These are phyloP conservation scores for Dynastes maya DNA, from an alignment of 2,888 invertebrate species.

Conservation along the genomic window DNA sequence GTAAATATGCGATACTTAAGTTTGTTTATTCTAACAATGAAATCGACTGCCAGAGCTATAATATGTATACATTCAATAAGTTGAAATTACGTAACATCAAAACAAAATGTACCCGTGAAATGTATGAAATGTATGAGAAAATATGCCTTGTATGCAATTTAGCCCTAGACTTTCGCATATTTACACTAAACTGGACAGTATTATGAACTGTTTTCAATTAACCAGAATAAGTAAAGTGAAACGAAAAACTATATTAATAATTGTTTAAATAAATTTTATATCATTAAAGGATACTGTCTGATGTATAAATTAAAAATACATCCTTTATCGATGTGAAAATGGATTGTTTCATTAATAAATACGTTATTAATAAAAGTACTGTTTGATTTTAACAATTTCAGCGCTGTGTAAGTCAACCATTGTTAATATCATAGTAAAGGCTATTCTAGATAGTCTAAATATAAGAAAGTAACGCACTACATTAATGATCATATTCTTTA, in stretches of 20 bases:
- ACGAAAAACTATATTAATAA: constrained; percentile 50
- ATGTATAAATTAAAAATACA: constrained; percentile 62
- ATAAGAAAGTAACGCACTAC: too few relatives aligned
- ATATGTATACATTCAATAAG: constrained; percentile 8
- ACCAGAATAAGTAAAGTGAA: constrained; percentile 35
- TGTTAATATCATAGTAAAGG: too few relatives aligned
- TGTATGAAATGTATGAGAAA: constrained; percentile 23
- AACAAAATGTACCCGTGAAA: constrained; percentile 14
- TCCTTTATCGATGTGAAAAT: constrained; percentile 67
- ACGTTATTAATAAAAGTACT: constrained; percentile 54
- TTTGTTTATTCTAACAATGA: constrained; percentile 38
- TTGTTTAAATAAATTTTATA: constrained; percentile 59
- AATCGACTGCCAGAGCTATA: constrained; percentile 55
- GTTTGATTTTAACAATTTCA: constrained; percentile 16
- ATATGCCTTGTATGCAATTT: constrained; percentile 53
- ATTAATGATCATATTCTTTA: too few relatives aligned
- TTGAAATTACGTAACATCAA: constrained; percentile 14
- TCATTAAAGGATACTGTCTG: constrained; percentile 61
- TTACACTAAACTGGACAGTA: constrained; percentile 52
- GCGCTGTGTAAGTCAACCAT: background rate
- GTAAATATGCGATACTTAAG: constrained; percentile 60
- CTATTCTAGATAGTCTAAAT: too few relatives aligned
- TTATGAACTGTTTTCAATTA: constrained; percentile 32
- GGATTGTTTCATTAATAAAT: constrained; percentile 67
- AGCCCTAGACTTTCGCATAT: constrained; percentile 55